Evolutionary conservation across 1,140 invertebrate species (phyloP), one percentile per base, ranked within the genome.

Genomic region (Drosophila baimaii): DNA sequence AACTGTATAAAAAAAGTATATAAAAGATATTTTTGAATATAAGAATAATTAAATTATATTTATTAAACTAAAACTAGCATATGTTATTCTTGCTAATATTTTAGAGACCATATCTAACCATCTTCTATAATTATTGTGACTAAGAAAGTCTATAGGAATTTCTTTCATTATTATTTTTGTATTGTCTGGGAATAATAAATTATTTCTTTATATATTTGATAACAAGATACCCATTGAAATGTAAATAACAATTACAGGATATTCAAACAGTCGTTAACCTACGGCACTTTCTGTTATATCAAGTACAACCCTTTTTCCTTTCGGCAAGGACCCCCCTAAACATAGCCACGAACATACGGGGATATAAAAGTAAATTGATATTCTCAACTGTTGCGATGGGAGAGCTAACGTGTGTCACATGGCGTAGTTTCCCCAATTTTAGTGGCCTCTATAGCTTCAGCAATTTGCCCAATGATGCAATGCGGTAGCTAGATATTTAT

Each of bases 351-450:
- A 75, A 66, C 69, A 72, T 23, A 23, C 49, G 33, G 65, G 63
- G 64, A 86, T 72, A 86, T 86, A 86, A 86, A 86, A 86, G 65
- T 82, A 88, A 88, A 86, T 86, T 79, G 83, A 82, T 88, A 80
- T 88, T 72, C 79, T 83, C 83, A 86, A 82, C 83, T 86, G 76
- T 73, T 54, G 55, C 29, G 25, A 31, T 10, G n/a, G 27, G 23
- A n/a, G 37, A n/a, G 37, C 15, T 15, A 44, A 44, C 57, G 64
- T 55, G 47, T 62, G 62, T 77, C 78, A 49, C 79, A 35, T 55
- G 51, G 55, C 39, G 56, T 75, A 64, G 64, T 64, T 66, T 46
- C 25, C n/a, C 33, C 31, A 58, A 44, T 61, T 77, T 64, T 55
- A 41, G 43, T 65, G 58, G 54, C 56, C 33, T 37, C 73, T 65